Percentiles rank a stretch among this genome's conserved stretches.
Conservation (phyloP, 2,888 invertebrate species). For the Phragmatobia fuliginosa region DNA sequence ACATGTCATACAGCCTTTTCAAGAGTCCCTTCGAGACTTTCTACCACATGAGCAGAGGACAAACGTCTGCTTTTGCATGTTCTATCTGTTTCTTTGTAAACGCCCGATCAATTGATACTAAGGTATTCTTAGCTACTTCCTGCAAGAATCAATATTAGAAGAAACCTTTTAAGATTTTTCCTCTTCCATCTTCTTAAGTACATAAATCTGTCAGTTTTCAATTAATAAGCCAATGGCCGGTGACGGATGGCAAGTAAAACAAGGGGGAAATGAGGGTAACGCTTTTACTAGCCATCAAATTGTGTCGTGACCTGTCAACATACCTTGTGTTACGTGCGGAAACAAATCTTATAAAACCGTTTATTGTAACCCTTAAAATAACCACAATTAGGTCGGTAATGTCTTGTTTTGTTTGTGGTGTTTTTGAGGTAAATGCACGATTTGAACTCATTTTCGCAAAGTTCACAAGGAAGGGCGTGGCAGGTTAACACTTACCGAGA, state of each 20-base stretch:
- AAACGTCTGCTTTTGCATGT: background rate
- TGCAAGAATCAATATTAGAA: conserved; percentile 25
- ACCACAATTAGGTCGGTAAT: conserved; percentile 33
- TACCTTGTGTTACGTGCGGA: conserved; percentile 35
- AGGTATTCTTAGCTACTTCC: conserved; percentile 27
- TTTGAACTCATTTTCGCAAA: conserved; percentile 41
- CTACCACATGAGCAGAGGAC: background rate
- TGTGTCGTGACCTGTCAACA: conserved; percentile 61
- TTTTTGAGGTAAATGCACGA: conserved; percentile 25
- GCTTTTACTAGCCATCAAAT: conserved; percentile 47
- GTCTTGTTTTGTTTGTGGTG: conserved; percentile 3
- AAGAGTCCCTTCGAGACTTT: background rate
- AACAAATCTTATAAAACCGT: conserved; percentile 1
- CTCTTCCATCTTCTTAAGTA: conserved; percentile 40
- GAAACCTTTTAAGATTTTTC: conserved; percentile 47
- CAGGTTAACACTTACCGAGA: conserved; percentile 43
- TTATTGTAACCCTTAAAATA: conserved; percentile 21
- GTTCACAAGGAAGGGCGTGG: conserved; percentile 41
- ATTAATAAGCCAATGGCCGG: conserved; percentile 50
- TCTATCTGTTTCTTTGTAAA: background rate
- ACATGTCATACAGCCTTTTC: no score
- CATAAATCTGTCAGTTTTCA: conserved; percentile 55
- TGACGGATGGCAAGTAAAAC: conserved; percentile 49
- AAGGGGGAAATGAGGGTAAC: conserved; percentile 57
- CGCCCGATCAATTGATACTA: conserved; percentile 24